Evolutionary conservation across 30 jellyfish, hydroid and myxozoan genomes (phyloP).

Genomic region (Clytia hemisphaerica): DNA sequence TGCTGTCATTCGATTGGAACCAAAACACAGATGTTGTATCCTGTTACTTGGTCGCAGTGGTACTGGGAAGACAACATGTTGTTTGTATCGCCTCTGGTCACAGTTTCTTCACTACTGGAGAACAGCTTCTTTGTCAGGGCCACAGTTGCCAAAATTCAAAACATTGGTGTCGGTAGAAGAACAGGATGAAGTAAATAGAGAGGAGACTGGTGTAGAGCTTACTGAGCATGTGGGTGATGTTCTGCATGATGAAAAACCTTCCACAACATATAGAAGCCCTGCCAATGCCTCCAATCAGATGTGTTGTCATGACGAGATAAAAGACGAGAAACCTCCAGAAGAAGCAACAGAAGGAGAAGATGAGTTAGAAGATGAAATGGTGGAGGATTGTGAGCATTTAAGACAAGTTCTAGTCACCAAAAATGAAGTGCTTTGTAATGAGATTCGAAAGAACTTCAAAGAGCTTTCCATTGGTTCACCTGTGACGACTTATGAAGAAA

Average conservation of each 20-base stretch:
- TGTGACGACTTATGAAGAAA: not conserved
- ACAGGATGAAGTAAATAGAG: constrained; percentile 6
- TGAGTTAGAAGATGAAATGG: constrained; percentile 5
- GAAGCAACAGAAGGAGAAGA: constrained; percentile 8
- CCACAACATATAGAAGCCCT: constrained; percentile 6
- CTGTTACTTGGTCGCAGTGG: constrained; percentile 91
- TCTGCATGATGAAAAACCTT: not conserved
- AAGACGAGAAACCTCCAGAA: not conserved
- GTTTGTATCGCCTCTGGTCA: constrained; percentile 78
- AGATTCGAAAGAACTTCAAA: constrained; percentile 54
- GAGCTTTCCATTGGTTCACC: constrained; percentile 5
- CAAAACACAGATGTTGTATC: constrained; percentile 36
- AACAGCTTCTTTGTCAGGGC: constrained; percentile 53
- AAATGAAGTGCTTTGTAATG: constrained; percentile 63
- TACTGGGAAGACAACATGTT: constrained; percentile 94
- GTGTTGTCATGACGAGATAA: not conserved
- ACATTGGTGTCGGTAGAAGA: not conserved
- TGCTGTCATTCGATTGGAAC: constrained; percentile 43
- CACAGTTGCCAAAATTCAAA: constrained; percentile 45
- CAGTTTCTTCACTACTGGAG: constrained; percentile 67
- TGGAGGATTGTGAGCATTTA: constrained; percentile 46
- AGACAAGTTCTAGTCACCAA: constrained; percentile 81
- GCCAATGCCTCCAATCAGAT: constrained; percentile 21
- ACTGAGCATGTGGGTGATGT: not conserved
- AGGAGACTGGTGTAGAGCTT: not conserved